Conservation (phyloP, 2,113 vertebrate genomes). For the Empidonax alnorum region DNA sequence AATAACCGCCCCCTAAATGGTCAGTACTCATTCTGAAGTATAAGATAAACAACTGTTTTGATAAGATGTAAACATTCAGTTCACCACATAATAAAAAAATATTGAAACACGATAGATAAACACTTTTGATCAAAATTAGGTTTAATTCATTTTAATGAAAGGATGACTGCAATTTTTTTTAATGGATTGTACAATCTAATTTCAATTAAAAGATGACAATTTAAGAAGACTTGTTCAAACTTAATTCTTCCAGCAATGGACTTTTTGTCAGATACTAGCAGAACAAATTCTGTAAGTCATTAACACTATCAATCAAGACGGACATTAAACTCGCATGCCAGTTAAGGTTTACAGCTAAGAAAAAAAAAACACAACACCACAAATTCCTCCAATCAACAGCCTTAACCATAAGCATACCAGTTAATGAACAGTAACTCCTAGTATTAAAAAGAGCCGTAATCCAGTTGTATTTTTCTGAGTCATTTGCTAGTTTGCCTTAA, state of each 20-base stretch:
- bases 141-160: neutral
- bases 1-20: neutral
- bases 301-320: neutral
- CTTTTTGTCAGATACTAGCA: neutral
- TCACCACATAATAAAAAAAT: neutral
- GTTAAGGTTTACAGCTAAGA: neutral
- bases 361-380: fast-evolving
- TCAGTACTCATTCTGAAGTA: neutral
- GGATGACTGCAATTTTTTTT: neutral
- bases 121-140: neutral
- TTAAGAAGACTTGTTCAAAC: neutral
- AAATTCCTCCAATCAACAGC: neutral
- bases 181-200: neutral
- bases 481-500: neutral
- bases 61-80: neutral
- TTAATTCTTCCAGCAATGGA: neutral
- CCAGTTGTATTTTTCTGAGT: fast-evolving
- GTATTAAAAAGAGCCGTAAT: neutral
- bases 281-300: neutral
- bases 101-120: neutral
- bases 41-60: neutral
- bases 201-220: neutral
- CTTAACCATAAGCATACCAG: neutral
- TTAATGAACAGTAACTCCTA: neutral
- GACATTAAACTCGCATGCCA: neutral